Evolutionary conservation across 30 jellyfish, hydroid and myxozoan species (phyloP).

Genomic region (Sanderia malayensis): DNA sequence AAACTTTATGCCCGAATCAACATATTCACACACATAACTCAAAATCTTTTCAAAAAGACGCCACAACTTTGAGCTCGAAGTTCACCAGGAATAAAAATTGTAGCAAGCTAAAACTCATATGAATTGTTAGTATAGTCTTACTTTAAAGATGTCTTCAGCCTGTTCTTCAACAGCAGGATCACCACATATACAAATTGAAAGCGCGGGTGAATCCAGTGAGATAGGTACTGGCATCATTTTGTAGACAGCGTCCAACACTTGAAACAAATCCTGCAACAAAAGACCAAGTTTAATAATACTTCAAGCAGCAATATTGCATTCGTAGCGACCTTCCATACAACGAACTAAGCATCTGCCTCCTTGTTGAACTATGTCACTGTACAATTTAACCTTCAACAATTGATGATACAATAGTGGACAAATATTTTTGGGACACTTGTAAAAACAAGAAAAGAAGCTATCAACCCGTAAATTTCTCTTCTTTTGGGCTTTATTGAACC

Average conservation of each 20-base stretch:
- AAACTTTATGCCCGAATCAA: no score
- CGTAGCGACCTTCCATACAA: background rate
- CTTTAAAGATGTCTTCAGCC: constrained; percentile 26
- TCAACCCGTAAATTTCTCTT: no score
- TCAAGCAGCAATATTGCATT: background rate
- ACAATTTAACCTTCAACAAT: background rate
- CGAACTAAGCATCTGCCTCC: no score
- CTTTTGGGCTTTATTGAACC: no score
- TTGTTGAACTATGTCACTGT: background rate
- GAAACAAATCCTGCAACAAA: constrained; percentile 32
- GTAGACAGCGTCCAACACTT: constrained; percentile 51
- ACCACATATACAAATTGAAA: constrained; percentile 6
- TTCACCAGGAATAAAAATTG: background rate
- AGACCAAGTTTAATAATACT: background rate
- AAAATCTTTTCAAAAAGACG: background rate
- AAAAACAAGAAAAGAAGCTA: no score
- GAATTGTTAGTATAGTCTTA: background rate
- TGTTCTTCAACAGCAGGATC: constrained; percentile 21
- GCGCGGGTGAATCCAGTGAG: background rate
- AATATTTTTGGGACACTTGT: no score
- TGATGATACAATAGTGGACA: background rate
- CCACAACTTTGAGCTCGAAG: background rate
- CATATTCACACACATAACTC: background rate
- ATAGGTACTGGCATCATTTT: constrained; percentile 13
- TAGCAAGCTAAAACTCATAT: background rate